Conservation (phyloP, 1,140 invertebrate genomes). For the Heliconius melpomene region DNA sequence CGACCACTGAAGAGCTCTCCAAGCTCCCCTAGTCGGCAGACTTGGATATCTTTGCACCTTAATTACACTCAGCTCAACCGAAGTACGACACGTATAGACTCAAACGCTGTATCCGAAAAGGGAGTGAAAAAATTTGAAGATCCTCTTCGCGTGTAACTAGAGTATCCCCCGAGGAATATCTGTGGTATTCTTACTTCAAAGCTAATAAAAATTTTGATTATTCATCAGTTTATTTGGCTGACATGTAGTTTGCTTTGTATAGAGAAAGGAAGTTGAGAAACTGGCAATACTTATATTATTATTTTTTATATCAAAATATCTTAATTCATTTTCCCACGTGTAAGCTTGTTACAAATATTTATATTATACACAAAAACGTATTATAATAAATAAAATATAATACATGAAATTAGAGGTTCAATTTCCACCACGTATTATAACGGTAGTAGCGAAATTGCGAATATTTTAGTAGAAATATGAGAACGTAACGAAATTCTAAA, state of each 20-base stretch:
- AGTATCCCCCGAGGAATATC: conserved; percentile 28
- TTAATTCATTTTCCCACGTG: no score
- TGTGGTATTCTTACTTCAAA: conserved; percentile 31
- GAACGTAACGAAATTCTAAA: conserved; percentile 35
- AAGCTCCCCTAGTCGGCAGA: conserved; percentile 67
- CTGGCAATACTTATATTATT: not conserved
- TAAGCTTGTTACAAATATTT: not conserved
- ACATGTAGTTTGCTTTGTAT: not conserved
- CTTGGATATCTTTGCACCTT: conserved; percentile 80
- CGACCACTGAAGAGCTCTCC: conserved; percentile 68
- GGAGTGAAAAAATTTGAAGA: conserved; percentile 66
- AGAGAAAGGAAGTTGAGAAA: not conserved
- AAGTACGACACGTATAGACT: conserved; percentile 75
- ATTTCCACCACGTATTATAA: conserved; percentile 5
- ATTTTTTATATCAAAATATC: not conserved
- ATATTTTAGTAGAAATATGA: conserved; percentile 16
- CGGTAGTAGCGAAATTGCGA: conserved; percentile 7
- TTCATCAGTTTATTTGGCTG: not conserved
- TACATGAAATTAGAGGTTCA: not conserved
- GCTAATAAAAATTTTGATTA: conserved; percentile 17
- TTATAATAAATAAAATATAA: not conserved
- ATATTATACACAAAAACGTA: not conserved
- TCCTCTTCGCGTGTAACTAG: conserved; percentile 49
- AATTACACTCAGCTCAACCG: conserved; percentile 73
- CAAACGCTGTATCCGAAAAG: conserved; percentile 63